These are phyloP conservation scores for Caenorhabditis sp. DNA, from an alignment of 2,888 invertebrate species.

Conservation along the genomic window DNA sequence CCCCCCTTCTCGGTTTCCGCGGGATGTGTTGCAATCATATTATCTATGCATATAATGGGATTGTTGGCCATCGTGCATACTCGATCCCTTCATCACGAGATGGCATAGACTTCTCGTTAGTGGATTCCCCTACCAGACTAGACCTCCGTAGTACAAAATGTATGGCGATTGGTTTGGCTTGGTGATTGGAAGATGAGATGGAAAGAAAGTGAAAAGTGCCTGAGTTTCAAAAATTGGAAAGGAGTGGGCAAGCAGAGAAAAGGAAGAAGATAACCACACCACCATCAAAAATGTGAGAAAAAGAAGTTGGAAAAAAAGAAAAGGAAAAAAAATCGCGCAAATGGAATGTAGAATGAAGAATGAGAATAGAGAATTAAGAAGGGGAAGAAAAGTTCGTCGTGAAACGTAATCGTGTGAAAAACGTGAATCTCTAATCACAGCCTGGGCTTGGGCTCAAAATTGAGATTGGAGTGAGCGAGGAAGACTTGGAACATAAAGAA, in stretches of 20 bases:
- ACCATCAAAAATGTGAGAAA: slow-evolving; percentile 38
- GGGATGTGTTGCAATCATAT: slow-evolving; percentile 64
- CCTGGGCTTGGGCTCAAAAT: neutral
- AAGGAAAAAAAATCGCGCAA: slow-evolving; percentile 34
- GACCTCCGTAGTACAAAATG: slow-evolving; percentile 33
- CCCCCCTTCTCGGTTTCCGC: neutral
- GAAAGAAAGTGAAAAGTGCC: neutral
- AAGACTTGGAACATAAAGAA: too few species aligned
- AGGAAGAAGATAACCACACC: slow-evolving; percentile 10
- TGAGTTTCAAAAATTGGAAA: neutral
- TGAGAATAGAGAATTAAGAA: slow-evolving; percentile 4
- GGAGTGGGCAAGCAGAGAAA: slow-evolving; percentile 21
- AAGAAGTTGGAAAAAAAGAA: neutral
- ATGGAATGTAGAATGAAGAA: too few species aligned
- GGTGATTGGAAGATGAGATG: neutral
- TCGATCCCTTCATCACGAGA: slow-evolving; percentile 43
- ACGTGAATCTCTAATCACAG: slow-evolving; percentile 37
- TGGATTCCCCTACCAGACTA: slow-evolving; percentile 16
- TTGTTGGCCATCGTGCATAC: slow-evolving; percentile 62
- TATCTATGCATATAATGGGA: slow-evolving; percentile 69
- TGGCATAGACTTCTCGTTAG: too few species aligned
- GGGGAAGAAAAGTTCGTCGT: slow-evolving; percentile 15
- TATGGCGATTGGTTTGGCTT: slow-evolving; percentile 28
- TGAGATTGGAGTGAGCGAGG: too few species aligned
- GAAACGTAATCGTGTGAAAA: slow-evolving; percentile 61